Evolutionary conservation across 2,888 invertebrate genomes (phyloP).

Genomic region (Pocota personata): DNA sequence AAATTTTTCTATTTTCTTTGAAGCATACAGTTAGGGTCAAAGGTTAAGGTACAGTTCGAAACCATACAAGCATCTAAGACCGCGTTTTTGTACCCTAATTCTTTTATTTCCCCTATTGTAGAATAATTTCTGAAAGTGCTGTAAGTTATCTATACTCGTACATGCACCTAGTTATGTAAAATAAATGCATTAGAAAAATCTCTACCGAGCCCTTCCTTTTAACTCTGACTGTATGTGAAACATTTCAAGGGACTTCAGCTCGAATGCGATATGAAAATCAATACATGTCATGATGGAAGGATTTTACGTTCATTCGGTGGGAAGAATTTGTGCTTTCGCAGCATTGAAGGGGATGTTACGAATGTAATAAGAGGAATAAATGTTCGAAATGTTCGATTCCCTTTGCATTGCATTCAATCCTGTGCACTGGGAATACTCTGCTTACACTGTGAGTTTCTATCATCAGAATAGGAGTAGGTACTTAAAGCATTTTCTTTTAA

Average conservation of each 20-base stretch:
- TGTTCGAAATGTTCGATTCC: not conserved
- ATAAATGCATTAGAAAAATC: no score
- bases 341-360: not conserved
- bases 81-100: no score
- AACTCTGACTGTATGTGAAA: not conserved
- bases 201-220: not conserved
- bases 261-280: not conserved
- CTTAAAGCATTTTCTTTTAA: not conserved
- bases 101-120: no score
- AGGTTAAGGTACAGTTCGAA: no score
- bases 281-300: not conserved
- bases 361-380: not conserved
- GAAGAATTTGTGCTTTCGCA: not conserved
- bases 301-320: not conserved
- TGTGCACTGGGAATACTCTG: not conserved
- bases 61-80: no score
- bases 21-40: not conserved
- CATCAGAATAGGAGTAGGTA: not conserved
- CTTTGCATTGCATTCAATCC: not conserved
- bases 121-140: no score
- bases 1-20: not conserved
- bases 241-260: not conserved
- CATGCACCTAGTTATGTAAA: no score
- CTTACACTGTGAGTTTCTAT: not conserved
- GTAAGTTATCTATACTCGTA: no score